Base-by-base conservation (phyloP, 2,113 vertebrate genomes). In the Oplegnathus fasciatus region DNA sequence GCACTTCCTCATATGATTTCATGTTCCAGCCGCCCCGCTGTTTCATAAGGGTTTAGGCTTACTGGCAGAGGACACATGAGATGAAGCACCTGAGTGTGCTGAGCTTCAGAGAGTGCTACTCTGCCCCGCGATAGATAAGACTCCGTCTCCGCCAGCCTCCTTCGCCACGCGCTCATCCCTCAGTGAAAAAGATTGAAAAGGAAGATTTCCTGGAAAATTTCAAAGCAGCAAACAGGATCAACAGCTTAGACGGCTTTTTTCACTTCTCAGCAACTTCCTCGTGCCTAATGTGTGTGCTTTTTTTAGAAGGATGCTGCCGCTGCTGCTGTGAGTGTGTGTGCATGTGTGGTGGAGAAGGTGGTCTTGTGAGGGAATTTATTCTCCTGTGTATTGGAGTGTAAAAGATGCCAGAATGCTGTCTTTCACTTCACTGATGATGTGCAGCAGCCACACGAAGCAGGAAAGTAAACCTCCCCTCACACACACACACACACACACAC, bases 171-270 rank as follows among this genome's bases (percentile, higher is more conserved):
- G 18, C 61, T 88, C 85, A 84, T 82, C 80, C 85, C 40, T 86
- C 75, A 42, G 72, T 68, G 84, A 73, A 81, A 70, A 72, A 83
- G 87, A 91, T 85, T 68, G 64, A 82, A 92, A 83, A 46, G 28
- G 70, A 69, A 83, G 83, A 91, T 87, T 88, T 87, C 78, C 84
- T 73, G 10, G 57, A 75, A 92, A 90, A 70, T 87, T 89, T 87
- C 82, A 85, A 89, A 90, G 92, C 88, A 60, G 86, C 78, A 91
- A 92, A 92, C 87, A 74, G 91, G 93, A 94, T 94, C 89, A 93
- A 80, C 88, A 76, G 92, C 92, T 91, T 87, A 85, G 80, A 60
- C 1, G 48, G 80, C 78, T 90, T 89, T 88, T n/a, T 87, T 87
- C 73, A 58, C 86, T 86, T 84, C 85, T 93, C 90, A 87, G 89